Percentiles rank a stretch among this genome's conserved stretches.
Evolutionary conservation across 2,113 vertebrate species (phyloP).

Genomic region (Spermophilus dauricus): DNA sequence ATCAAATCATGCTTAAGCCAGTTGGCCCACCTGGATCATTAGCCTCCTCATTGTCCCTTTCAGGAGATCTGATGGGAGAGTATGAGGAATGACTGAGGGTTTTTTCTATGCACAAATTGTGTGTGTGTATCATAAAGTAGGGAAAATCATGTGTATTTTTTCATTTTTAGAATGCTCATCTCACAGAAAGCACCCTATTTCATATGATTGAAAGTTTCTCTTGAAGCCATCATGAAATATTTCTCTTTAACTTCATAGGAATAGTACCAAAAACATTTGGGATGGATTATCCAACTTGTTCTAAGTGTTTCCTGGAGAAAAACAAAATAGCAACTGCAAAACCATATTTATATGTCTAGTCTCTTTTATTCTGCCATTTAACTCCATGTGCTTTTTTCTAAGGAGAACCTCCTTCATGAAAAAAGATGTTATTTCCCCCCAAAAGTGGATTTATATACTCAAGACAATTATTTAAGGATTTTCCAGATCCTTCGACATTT

Average conservation of each 20-base stretch:
- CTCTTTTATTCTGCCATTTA: slow-evolving; percentile 6
- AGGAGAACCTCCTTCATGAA: background rate
- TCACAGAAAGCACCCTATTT: slow-evolving; percentile 30
- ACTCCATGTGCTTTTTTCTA: slow-evolving; percentile 18
- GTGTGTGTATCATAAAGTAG: background rate
- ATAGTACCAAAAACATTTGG: background rate
- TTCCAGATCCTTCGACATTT: background rate
- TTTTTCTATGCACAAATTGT: background rate
- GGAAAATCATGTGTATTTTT: background rate
- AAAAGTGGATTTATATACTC: background rate
- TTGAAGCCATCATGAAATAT: background rate
- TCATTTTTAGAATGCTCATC: background rate
- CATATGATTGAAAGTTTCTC: slow-evolving; percentile 29
- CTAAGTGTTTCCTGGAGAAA: slow-evolving; percentile 38
- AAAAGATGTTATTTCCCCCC: background rate
- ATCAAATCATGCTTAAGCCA: background rate
- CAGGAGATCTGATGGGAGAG: background rate
- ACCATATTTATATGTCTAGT: background rate
- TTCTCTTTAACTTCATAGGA: slow-evolving; percentile 46
- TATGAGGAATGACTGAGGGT: background rate
- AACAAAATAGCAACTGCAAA: background rate
- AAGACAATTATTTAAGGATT: slow-evolving; percentile 16
- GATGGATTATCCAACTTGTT: slow-evolving; percentile 8
- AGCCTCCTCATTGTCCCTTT: background rate
- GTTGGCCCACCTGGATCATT: background rate